phyloP scores from a whole-genome alignment of 2,797 vertebrate genomes.

The Pipistrellus nathusii region DNA sequence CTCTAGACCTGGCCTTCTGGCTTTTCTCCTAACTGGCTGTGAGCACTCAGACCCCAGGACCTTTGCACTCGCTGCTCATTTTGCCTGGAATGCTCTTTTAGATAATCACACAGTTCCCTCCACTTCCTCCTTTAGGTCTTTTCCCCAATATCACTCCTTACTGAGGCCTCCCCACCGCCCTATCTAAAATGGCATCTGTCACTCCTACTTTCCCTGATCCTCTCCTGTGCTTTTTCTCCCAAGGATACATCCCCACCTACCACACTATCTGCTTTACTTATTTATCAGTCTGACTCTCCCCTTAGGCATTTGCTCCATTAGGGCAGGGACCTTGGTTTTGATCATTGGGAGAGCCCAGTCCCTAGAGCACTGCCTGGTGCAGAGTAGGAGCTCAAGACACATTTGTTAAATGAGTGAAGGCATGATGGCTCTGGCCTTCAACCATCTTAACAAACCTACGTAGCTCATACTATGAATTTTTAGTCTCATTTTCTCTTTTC shows the following conservation, averaged over 20 bases:
- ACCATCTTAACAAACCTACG: background rate
- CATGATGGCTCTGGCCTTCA: background rate
- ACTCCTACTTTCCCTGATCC: background rate
- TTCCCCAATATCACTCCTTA: background rate
- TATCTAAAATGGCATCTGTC: background rate
- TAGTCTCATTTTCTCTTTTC: background rate
- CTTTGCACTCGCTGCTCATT: background rate
- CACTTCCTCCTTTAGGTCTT: background rate
- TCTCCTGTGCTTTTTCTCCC: background rate
- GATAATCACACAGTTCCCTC: background rate
- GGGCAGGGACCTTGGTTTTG: background rate
- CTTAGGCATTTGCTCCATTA: background rate
- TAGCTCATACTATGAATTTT: background rate
- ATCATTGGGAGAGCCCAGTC: background rate
- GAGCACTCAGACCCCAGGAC: background rate
- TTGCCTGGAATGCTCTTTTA: background rate
- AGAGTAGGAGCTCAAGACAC: accelerated
- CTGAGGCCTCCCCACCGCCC: background rate
- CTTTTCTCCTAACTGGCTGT: background rate
- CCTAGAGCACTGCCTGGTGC: background rate
- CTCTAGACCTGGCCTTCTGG: background rate
- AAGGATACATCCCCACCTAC: background rate
- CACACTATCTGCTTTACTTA: background rate
- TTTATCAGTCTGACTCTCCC: background rate
- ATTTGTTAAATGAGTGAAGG: background rate